phyloP scores from a whole-genome alignment of 2,888 invertebrate genomes.

The Drosophila kuntzei region DNA sequence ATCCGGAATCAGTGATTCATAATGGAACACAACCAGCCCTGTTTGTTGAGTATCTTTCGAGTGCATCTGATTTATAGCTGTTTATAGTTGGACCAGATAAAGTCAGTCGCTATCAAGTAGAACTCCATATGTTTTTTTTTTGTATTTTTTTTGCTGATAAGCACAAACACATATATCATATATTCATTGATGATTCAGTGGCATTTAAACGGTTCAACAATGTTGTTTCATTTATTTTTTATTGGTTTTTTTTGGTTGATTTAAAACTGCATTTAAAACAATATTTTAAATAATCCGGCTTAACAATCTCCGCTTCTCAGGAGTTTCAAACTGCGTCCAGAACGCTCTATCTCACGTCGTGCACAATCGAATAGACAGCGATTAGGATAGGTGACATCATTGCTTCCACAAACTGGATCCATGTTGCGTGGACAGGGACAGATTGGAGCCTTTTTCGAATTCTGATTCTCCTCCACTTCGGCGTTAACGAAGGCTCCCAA shows the following conservation, averaged over 20 bases:
- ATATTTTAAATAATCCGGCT: neutral
- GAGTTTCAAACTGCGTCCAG: constrained; percentile 73
- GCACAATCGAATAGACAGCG: constrained; percentile 76
- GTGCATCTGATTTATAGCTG: constrained; percentile 48
- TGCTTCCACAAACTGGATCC: constrained; percentile 79
- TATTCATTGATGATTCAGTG: constrained; percentile 54
- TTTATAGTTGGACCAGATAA: constrained; percentile 38
- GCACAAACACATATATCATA: constrained; percentile 34
- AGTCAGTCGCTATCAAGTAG: constrained; percentile 47
- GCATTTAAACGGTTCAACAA: constrained; percentile 14
- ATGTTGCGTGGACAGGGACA: constrained; percentile 81
- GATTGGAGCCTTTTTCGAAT: neutral
- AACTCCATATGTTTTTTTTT: constrained; percentile 16
- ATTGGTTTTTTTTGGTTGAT: constrained; percentile 5
- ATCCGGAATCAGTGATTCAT: constrained; percentile 7
- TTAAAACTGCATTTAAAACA: no score
- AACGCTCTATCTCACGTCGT: constrained; percentile 53
- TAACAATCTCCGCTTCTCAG: constrained; percentile 74
- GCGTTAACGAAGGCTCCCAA: constrained; percentile 48
- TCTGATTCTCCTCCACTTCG: constrained; percentile 9
- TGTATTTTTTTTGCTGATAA: constrained; percentile 53
- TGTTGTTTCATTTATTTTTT: constrained; percentile 11
- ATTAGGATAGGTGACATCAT: constrained; percentile 76
- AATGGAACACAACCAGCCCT: constrained; percentile 8
- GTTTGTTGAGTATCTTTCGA: constrained; percentile 9